Base-by-base conservation (phyloP, 2,888 invertebrate species). In the Agonopterix arenella region DNA sequence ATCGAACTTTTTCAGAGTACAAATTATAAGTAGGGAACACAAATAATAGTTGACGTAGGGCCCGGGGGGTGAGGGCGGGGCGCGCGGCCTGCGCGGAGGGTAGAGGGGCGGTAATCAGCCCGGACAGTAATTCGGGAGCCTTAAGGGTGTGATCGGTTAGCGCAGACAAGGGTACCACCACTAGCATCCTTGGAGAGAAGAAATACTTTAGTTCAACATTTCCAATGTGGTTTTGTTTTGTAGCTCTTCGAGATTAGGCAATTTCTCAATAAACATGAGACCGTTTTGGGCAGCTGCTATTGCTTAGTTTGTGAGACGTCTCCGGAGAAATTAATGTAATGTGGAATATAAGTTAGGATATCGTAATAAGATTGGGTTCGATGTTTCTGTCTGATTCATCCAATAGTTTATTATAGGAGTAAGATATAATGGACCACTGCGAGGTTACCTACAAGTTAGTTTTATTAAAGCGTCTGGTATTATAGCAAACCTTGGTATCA, bases 61-160 rank as follows among this genome's bases (percentile, higher is more conserved):
- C 76, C 62, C 53, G 55, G 68, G 67, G 77, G 73, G 72, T 60
- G 66, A 50, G 62, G 61, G 57, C 61, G 65, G 62, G 59, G 65
- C 60, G 68, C 66, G 60, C 52, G 56, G 67, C 63, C 62, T 58
- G 64, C 46, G 57, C 28, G 28, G 68, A 61, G 70, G 68, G 71
- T 70, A 50, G 60, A 64, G 67, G 61, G 68, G 73, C 69, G 75
- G 82, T 86, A 85, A 88, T 88, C 84, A 86, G 79, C 79, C 80
- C 79, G 80, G 83, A 83, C 84, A 82, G 84, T 85, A 86, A 88
- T 88, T 88, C 83, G 80, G 81, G 77, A 80, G 82, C 84, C 84
- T 84, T 86, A 80, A 82, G 86, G 86, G 84, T 88, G 84, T 86
- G 84, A 86, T 85, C 83, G 81, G 85, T 84, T 84, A 80, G 79